Conservation (phyloP, 2,888 invertebrate species). For the Eupithecia inturbata region DNA sequence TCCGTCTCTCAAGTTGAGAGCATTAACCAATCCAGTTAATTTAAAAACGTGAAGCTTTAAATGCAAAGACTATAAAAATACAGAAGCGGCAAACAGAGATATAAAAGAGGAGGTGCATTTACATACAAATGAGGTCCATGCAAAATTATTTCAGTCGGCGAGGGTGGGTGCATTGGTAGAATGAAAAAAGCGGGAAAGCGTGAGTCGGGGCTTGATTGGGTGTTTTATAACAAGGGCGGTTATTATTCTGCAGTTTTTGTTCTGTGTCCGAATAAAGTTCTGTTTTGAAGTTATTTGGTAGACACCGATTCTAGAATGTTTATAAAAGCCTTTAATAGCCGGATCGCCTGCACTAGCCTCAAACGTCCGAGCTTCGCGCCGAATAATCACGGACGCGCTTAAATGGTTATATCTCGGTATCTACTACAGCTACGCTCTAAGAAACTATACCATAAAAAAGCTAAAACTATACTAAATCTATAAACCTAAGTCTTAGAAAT, state of each 20-base stretch:
- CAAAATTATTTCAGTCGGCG: slow-evolving; percentile 64
- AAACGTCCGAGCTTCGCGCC: no score
- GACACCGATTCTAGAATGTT: background rate
- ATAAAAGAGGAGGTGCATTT: slow-evolving; percentile 72
- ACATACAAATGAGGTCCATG: slow-evolving; percentile 75
- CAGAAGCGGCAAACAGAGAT: slow-evolving; percentile 72
- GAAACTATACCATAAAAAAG: no score
- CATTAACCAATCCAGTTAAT: slow-evolving; percentile 37
- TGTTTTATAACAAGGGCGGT: slow-evolving; percentile 17
- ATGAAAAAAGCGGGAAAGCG: slow-evolving; percentile 49
- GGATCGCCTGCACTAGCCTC: no score
- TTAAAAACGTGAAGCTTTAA: slow-evolving; percentile 44
- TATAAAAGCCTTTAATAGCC: no score
- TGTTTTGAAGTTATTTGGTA: background rate
- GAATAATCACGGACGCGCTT: no score
- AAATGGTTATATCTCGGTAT: no score
- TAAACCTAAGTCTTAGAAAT: no score
- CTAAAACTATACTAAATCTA: no score
- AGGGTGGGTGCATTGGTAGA: slow-evolving; percentile 55
- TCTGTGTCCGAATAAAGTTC: background rate
- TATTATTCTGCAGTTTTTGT: background rate
- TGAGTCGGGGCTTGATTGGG: slow-evolving; percentile 20
- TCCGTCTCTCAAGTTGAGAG: background rate
- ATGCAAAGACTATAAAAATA: slow-evolving; percentile 64
- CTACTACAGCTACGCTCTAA: no score